Base-by-base conservation (phyloP, 2,888 invertebrate species). In the Cepaea hortensis region DNA sequence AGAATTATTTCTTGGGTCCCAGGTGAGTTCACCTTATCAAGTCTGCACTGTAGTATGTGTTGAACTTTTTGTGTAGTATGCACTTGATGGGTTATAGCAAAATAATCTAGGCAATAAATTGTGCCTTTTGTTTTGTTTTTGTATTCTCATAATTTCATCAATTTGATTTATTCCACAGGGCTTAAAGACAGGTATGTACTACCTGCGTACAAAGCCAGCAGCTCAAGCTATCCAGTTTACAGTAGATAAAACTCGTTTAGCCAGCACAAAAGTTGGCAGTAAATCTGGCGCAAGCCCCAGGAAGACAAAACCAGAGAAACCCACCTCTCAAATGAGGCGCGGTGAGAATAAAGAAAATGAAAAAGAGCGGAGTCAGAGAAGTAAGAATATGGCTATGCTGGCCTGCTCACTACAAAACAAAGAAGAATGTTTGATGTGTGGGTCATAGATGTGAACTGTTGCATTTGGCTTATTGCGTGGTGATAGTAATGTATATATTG, bases 171-270 rank as follows among this genome's bases (percentile, higher is more conserved):
- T 55, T 79, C 73, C 4, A 3, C 84, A 96, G 96, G 99, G 99
- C 4, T 95, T 99, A 87, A 99, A 99, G 95, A 99, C 99, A 1
- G 99, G 99, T 83, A 99, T 99, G 99, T 99, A 99, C 95, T 99
- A 99, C 94, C 95, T 99, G 90, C 96, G 99, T 82, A 99, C 98
- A 0, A 98, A 98, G 94, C 98, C 99, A 9, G 99, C 99, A 0
- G 98, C 97, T 2, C 97, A 97, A 94, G 98, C 99, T 7, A 98
- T 99, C 91, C 98, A 99, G 94, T 99, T 99, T 94, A 99, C 99
- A 0, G 98, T 99, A 0, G 98, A 99, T 94, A 99, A 99, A 94
- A 95, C 96, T 0, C 96, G 96, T 91, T 93, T 97, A 50, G 89
- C 91, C 23, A 89, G 90, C 79, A 72, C 88, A 9, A 77, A 85